phyloP scores from a whole-genome alignment of 2,113 vertebrate genomes.

The Pelecanus crispus region DNA sequence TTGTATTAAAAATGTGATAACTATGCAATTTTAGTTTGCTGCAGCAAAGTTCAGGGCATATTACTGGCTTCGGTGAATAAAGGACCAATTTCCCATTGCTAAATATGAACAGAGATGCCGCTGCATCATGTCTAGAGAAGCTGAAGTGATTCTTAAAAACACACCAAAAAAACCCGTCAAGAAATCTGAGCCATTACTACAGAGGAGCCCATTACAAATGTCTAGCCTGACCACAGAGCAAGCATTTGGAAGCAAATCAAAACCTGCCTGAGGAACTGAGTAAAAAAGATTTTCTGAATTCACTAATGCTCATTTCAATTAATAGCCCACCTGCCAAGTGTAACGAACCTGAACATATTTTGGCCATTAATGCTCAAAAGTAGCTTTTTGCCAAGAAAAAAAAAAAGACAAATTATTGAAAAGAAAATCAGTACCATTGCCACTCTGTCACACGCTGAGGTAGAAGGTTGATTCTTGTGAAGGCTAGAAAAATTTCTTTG shows the following conservation, averaged over 20 bases:
- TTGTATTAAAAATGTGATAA: neutral
- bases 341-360: neutral
- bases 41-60: neutral
- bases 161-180: neutral
- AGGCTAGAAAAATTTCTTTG: neutral
- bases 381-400: neutral
- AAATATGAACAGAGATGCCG: neutral
- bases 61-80: neutral
- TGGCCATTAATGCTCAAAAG: conserved; percentile 1
- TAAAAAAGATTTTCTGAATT: conserved; percentile 1
- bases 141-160: neutral
- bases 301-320: neutral
- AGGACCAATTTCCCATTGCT: neutral
- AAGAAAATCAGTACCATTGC: neutral
- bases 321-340: conserved; percentile 27
- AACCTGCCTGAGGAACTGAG: conserved; percentile 8
- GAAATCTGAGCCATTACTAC: neutral
- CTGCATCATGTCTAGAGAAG: neutral
- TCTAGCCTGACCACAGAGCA: neutral
- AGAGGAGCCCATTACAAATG: neutral
- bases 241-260: conserved; percentile 45
- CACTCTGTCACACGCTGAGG: neutral
- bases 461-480: neutral
- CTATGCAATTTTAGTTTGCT: neutral
- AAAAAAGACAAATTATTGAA: neutral